Base-by-base conservation (phyloP, 1,140 invertebrate species). In the Orchesella cincta region DNA sequence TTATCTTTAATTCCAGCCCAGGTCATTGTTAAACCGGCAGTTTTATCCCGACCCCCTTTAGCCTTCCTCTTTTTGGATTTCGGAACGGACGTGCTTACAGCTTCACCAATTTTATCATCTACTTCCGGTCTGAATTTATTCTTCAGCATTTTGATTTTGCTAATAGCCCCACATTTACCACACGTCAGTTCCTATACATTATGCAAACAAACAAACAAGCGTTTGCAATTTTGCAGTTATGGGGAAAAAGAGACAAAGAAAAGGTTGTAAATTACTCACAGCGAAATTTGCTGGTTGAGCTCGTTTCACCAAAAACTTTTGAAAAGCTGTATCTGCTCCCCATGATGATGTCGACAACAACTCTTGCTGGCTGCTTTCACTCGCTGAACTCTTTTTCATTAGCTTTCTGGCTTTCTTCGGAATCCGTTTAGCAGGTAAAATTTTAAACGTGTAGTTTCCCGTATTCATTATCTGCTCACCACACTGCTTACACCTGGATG, bases 131-230 rank as follows among this genome's bases (percentile, higher is more conserved):
- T 14, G 1, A 28, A n/a, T 35, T 23, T 35, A 18, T 71, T 34
- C 46, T 78, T 78, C 26, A 0, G n/a, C 76, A 78, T 78, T 26
- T 36, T 54, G 20, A 78, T 75, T 75, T 72, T 74, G 62, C 12
- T 57, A 12, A 74, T 51, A 28, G 3, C 67, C 20, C 51, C 51
- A 31, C 77, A 78, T 23, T 18, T 62, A 72, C 73, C 73, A 75
- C 77, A 78, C 0, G 64, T 39, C 26, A 78, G 51, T 75, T 78
- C 77, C 77, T 78, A 33, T 2, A 73, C 12, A 73, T 29, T 70
- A 70, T n/a, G n/a, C n/a, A n/a, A n/a, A n/a, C n/a, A n/a, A n/a
- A n/a, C n/a, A n/a, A n/a, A n/a, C n/a, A n/a, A n/a, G n/a, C n/a
- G n/a, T n/a, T n/a, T n/a, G n/a, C n/a, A n/a, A n/a, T n/a, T n/a